Percentiles rank a stretch among this genome's conserved stretches.
phyloP scores from a whole-genome alignment of 1,140 invertebrate genomes.

The Drosophila sp. region DNA sequence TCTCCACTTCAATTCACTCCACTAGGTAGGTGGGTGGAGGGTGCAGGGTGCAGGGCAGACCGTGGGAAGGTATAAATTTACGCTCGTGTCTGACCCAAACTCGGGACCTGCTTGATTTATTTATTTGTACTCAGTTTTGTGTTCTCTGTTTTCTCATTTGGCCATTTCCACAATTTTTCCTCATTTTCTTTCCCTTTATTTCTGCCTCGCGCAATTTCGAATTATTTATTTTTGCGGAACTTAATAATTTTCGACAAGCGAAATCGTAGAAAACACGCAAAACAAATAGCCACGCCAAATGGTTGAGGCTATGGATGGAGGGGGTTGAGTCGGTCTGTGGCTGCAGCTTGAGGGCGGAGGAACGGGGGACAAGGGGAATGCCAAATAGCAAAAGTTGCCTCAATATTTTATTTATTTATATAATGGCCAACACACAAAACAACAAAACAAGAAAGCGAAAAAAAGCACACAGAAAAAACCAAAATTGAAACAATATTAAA shows the following conservation, averaged over 20 bases:
- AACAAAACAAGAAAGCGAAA: conserved; percentile 5
- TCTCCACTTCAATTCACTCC: neutral
- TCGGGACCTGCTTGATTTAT: conserved; percentile 17
- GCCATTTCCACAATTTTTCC: neutral
- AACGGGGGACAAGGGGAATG: neutral
- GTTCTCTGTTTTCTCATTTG: conserved; percentile 13
- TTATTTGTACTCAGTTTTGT: conserved; percentile 17
- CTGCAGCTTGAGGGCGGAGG: neutral
- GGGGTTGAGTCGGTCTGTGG: neutral
- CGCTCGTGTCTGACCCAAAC: conserved; percentile 16
- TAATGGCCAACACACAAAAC: conserved; percentile 23
- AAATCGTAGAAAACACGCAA: conserved; percentile 18
- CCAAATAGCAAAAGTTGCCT: conserved; percentile 19
- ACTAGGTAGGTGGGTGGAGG: neutral
- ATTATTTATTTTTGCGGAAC: conserved; percentile 39
- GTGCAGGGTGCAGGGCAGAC: neutral
- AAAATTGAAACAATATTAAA: conserved; percentile 6
- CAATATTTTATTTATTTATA: conserved; percentile 29
- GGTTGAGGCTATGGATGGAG: neutral
- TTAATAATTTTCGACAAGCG: conserved; percentile 33
- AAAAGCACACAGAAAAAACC: neutral
- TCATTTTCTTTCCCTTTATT: neutral
- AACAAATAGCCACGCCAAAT: neutral
- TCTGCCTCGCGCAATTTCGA: conserved; percentile 14
- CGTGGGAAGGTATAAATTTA: conserved; percentile 16